Conservation (phyloP, 2,797 vertebrate species). For the Petrocephalus schoutedeni region DNA sequence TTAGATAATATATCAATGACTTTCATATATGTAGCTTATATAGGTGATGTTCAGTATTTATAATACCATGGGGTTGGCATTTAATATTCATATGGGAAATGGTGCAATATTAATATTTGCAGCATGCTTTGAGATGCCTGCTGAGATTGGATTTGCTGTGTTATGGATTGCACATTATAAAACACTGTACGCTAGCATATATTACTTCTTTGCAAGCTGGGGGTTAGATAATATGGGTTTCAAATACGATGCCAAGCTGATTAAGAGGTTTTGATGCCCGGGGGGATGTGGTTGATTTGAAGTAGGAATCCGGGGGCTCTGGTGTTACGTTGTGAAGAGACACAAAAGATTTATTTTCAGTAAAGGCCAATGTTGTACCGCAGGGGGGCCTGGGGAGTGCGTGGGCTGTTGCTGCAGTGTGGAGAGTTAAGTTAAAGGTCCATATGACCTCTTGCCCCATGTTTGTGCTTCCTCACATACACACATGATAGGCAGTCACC, state of each 20-base stretch:
- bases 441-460: not conserved
- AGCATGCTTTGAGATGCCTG: conserved; percentile 16
- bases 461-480: not conserved
- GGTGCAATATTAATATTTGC: not conserved
- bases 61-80: not conserved
- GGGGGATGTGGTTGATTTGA: not conserved
- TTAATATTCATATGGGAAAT: not conserved
- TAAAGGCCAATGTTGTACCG: not conserved
- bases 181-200: conserved; percentile 2
- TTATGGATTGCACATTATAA: conserved; percentile 13
- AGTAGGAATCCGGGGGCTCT: not conserved
- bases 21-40: not conserved
- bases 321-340: not conserved
- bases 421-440: not conserved
- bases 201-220: not conserved
- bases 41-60: not conserved
- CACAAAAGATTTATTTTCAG: conserved; percentile 30
- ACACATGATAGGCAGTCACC: not conserved
- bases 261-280: not conserved
- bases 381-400: not conserved
- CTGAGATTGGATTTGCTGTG: not conserved
- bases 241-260: conserved; percentile 41
- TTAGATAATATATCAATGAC: conserved; percentile 1
- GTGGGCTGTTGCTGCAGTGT: not conserved
- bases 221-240: conserved; percentile 15